phyloP scores from a whole-genome alignment of 2,113 vertebrate species.

The Kryptolebias marmoratus region DNA sequence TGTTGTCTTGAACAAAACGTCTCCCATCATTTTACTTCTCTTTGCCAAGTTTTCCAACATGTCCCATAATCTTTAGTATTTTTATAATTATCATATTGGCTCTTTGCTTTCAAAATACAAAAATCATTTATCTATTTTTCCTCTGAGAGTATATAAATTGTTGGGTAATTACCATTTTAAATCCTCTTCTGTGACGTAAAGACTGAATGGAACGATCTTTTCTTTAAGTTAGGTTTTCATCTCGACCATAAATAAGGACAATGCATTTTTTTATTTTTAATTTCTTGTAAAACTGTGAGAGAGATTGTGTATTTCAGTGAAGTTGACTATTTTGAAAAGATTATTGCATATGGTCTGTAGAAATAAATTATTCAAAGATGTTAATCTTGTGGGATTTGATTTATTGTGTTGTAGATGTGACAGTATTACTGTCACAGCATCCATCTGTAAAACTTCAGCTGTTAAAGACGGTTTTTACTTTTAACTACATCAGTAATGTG shows the following conservation, averaged over 20 bases:
- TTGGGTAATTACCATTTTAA: no score
- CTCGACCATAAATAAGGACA: neutral
- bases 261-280: neutral
- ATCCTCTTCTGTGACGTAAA: no score
- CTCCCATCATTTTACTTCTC: constrained; percentile 35
- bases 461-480: no score
- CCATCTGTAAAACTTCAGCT: no score
- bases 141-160: neutral
- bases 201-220: neutral
- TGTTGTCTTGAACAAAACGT: constrained; percentile 25
- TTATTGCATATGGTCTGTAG: constrained; percentile 63
- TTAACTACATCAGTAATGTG: neutral
- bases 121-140: neutral
- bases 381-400: constrained; percentile 8
- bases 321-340: constrained; percentile 61
- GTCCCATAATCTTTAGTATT: no score
- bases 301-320: constrained; percentile 60
- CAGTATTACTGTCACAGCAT: no score
- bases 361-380: constrained; percentile 72
- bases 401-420: neutral
- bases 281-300: constrained; percentile 34
- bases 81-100: no score
- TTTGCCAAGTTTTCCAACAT: neutral
- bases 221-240: neutral
- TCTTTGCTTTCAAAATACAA: neutral